These are phyloP conservation scores for Nycteola revayana DNA, from an alignment of 2,888 invertebrate genomes.

Conservation along the genomic window DNA sequence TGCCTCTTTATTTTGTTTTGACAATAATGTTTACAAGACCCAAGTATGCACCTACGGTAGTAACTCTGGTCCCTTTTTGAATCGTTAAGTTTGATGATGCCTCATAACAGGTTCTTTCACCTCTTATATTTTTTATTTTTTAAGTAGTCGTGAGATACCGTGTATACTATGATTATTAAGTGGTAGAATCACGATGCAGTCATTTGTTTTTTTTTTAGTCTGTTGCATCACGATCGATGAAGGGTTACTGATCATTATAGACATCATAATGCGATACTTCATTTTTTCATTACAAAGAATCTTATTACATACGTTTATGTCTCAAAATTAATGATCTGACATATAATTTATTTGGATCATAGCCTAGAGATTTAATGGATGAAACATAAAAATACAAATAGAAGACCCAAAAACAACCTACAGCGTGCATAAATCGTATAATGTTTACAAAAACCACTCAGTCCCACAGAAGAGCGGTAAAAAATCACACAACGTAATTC, in stretches of 20 bases:
- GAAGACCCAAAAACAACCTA: conserved; percentile 63
- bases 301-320: conserved; percentile 52
- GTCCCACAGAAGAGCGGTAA: conserved; percentile 37
- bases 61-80: background rate
- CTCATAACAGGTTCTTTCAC: conserved; percentile 28
- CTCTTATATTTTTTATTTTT: conserved; percentile 56
- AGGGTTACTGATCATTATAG: conserved; percentile 74
- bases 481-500: conserved; percentile 53
- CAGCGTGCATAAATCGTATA: conserved; percentile 61
- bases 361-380: conserved; percentile 34
- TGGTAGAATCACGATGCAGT: conserved; percentile 73
- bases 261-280: conserved; percentile 57
- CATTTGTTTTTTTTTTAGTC: conserved; percentile 57
- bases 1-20: background rate
- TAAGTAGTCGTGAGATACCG: conserved; percentile 79
- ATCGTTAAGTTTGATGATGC: conserved; percentile 20
- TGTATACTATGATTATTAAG: conserved; percentile 74
- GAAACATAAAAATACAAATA: too few relatives aligned
- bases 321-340: conserved; percentile 42
- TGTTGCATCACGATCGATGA: conserved; percentile 63
- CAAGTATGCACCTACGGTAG: too few relatives aligned
- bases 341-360: conserved; percentile 42
- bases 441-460: conserved; percentile 42
- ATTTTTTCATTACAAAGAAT: conserved; percentile 52
- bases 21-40: background rate